These are phyloP conservation scores for Caradrina kadenii DNA, from an alignment of 2,888 invertebrate species.

Conservation along the genomic window DNA sequence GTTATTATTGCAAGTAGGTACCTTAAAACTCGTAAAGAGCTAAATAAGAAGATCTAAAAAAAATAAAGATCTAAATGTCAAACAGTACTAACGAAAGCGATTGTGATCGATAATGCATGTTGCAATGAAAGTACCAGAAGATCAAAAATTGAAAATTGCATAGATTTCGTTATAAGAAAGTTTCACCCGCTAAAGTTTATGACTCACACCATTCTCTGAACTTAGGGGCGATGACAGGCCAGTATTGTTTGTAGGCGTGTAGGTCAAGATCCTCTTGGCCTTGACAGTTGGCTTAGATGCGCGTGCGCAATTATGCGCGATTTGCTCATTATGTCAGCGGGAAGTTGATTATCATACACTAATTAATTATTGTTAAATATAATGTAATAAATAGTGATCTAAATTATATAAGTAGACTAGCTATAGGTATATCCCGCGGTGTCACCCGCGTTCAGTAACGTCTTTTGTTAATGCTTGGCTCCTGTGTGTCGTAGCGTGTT, in stretches of 20 bases:
- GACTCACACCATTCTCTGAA: constrained; percentile 46
- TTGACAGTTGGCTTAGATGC: constrained; percentile 71
- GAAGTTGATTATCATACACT: constrained; percentile 19
- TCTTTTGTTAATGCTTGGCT: too few relatives aligned
- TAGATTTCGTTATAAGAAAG: not conserved
- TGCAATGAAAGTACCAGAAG: too few relatives aligned
- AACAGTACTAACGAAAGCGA: not conserved
- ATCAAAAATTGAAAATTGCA: not conserved
- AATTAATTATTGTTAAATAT: constrained; percentile 14
- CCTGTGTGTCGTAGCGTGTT: too few relatives aligned
- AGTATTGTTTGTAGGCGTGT: constrained; percentile 75
- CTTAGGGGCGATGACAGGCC: constrained; percentile 71
- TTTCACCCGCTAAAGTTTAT: constrained; percentile 38
- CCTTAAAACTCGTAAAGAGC: not conserved
- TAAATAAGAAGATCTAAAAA: too few relatives aligned
- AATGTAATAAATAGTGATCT: constrained; percentile 5
- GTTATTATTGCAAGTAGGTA: too few relatives aligned
- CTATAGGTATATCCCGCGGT: too few relatives aligned
- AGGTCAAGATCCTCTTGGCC: constrained; percentile 78
- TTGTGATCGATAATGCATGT: too few relatives aligned
- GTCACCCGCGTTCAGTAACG: too few relatives aligned
- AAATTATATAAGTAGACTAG: not conserved
- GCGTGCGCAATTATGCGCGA: constrained; percentile 62
- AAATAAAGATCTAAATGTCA: too few relatives aligned
- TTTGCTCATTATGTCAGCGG: constrained; percentile 51